Base-by-base conservation (phyloP, 1,140 invertebrate species). In the Ceratoteleas bidentatus region DNA sequence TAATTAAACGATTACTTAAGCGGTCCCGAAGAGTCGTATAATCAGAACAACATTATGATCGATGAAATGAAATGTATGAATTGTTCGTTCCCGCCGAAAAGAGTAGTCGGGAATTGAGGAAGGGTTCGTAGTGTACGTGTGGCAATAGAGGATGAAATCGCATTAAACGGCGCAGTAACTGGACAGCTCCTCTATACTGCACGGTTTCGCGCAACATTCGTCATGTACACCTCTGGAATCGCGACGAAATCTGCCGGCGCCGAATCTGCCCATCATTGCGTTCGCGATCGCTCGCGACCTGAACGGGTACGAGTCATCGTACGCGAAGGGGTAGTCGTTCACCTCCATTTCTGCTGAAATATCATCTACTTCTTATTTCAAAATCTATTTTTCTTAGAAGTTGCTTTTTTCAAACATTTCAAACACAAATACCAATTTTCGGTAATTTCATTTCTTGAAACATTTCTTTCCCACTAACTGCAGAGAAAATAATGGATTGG, bases 141-240 rank as follows among this genome's bases (percentile, higher is more conserved):
- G 47, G 6, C 14, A 36, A 14, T 56, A 15, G 45, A 62, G 33
- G 10, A 62, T 36, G 47, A 36, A 56, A 36, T 5, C 11, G 2
- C 8, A 60, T 74, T 74, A 65, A 24, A 64, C 43, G 32, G 82
- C 90, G 66, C 92, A 93, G 43, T 93, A 93, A 70, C 84, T 90
- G 9, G 73, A 79, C 14, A 93, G 52, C 81, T 93, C 91, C 11
- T 81, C 83, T 13, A 89, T 86, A 14, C 85, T 85, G 62, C 92
- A 93, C 4, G 87, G 72, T 53, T 91, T 92, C 13, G 85, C 50
- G 62, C 92, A 93, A 69, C 92, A 93, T 69, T 93, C 92, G 58
- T 93, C 92, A 47, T 91, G 85, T 34, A 92, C 87, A 14, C 92
- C 92, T 32, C 87, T 83, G 15, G 87, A 76, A 53, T 87, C 56